A percentile compares a stretch with the other conserved stretches of the same genome.
phyloP scores from a whole-genome alignment of 2,113 vertebrate genomes.

The Pelobates fuscus region DNA sequence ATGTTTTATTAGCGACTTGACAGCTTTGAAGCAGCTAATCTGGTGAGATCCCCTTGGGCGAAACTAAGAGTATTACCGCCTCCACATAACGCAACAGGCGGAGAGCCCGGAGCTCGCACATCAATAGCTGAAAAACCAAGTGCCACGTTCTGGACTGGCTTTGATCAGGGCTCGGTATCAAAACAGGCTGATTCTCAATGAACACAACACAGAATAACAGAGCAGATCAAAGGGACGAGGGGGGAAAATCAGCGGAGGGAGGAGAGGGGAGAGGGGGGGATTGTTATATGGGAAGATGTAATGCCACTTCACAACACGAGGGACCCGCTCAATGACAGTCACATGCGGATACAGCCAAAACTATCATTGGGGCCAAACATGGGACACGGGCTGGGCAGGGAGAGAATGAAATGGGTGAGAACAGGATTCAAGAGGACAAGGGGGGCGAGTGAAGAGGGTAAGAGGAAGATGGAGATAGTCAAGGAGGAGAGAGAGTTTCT shows the following conservation, averaged over 20 bases:
- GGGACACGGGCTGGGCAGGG: too few relatives aligned
- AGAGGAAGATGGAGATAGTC: too few relatives aligned
- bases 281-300: not conserved
- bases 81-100: not conserved
- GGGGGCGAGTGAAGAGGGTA: too few relatives aligned
- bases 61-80: slow-evolving; percentile 28
- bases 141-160: not conserved
- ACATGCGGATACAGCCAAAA: not conserved
- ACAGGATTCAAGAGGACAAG: too few relatives aligned
- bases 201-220: slow-evolving; percentile 52
- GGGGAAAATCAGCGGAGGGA: slow-evolving; percentile 16
- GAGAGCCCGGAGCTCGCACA: slow-evolving; percentile 2
- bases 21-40: slow-evolving; percentile 42
- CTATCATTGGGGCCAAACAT: not conserved
- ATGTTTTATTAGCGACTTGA: slow-evolving; percentile 19
- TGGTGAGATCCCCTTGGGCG: slow-evolving; percentile 13
- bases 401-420: too few relatives aligned
- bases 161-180: not conserved
- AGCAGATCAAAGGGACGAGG: slow-evolving; percentile 60
- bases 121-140: not conserved
- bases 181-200: slow-evolving; percentile 54
- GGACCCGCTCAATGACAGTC: slow-evolving; percentile 9
- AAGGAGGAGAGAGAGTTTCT: too few relatives aligned
- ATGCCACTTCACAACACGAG: slow-evolving; percentile 8
- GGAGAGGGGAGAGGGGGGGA: fast-evolving